Base-by-base conservation (phyloP, 1,140 invertebrate species). In the Artemia franciscana region DNA sequence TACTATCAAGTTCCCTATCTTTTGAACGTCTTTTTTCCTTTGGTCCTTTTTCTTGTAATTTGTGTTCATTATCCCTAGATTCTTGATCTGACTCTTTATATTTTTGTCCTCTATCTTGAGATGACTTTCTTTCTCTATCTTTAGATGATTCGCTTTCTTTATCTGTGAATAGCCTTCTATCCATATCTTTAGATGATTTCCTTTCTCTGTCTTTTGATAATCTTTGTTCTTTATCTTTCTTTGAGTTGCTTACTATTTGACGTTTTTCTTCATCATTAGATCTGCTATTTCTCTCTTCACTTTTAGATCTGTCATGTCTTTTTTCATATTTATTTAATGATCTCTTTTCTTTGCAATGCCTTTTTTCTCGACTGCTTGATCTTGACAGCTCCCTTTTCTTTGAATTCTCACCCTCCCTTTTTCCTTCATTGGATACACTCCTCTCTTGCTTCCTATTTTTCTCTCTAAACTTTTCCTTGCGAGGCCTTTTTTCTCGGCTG, bases 31-130 rank as follows among this genome's bases (percentile, higher is more conserved):
- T 64, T 66, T 18, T 62, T 60, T 24, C 61, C 65, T 28, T 64
- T 67, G n/a, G 67, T 62, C 57, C 65, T 69, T 24, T 66, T 64
- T 60, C 63, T 57, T 61, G n/a, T 68, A 66, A 58, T 64, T 66
- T 60, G 67, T 67, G 39, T 64, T 70, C 60, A 66, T 65, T 24
- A 68, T 63, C 25, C 64, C 66, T 24, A 5, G 60, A 27, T 68
- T 64, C 61, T 60, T 67, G 25, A 57, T 60, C n/a, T 60, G 58
- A 26, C 65, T 67, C 21, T 24, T 62, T 21, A 68, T 73, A 24
- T 69, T 67, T 60, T 67, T 70, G 12, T 18, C 57, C 51, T 25
- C 66, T 68, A 15, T 68, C 39, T n/a, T n/a, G n/a, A n/a, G n/a
- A 51, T 51, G 39, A 12, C 21, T 51, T 51, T 18, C 21, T 18